phyloP scores from a whole-genome alignment of 2,113 vertebrate species.

The Vulpes ferrilata region DNA sequence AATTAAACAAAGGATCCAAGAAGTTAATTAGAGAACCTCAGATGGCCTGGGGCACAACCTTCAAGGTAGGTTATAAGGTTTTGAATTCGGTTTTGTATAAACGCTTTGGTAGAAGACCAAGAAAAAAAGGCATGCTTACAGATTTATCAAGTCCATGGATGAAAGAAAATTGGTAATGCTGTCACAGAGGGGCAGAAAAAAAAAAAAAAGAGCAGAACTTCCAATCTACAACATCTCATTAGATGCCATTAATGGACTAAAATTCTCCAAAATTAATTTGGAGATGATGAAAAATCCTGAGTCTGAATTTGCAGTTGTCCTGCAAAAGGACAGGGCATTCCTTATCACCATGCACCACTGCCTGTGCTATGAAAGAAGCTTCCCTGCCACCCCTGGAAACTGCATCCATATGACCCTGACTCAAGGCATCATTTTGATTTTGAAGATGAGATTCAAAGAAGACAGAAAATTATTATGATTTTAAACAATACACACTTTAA shows the following conservation, averaged over 20 bases:
- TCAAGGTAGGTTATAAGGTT: background rate
- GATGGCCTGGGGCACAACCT: background rate
- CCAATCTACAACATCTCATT: background rate
- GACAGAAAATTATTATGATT: background rate
- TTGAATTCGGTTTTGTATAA: background rate
- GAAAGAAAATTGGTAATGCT: background rate
- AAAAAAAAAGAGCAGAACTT: background rate
- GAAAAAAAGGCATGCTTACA: background rate
- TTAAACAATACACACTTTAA: background rate
- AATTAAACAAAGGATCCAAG: background rate
- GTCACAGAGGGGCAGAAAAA: background rate
- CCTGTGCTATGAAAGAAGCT: background rate
- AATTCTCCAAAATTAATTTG: background rate
- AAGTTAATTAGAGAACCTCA: slow-evolving; percentile 29
- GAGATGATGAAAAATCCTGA: background rate
- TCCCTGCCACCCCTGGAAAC: background rate
- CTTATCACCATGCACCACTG: background rate
- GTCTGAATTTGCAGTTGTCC: slow-evolving; percentile 22
- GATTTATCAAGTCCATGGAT: background rate
- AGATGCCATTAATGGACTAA: background rate
- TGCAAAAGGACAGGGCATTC: background rate
- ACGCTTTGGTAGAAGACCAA: background rate
- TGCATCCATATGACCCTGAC: background rate
- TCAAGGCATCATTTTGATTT: background rate
- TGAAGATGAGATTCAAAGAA: slow-evolving; percentile 28